phyloP scores from a whole-genome alignment of 2,797 vertebrate genomes.

The Myotis myotis region DNA sequence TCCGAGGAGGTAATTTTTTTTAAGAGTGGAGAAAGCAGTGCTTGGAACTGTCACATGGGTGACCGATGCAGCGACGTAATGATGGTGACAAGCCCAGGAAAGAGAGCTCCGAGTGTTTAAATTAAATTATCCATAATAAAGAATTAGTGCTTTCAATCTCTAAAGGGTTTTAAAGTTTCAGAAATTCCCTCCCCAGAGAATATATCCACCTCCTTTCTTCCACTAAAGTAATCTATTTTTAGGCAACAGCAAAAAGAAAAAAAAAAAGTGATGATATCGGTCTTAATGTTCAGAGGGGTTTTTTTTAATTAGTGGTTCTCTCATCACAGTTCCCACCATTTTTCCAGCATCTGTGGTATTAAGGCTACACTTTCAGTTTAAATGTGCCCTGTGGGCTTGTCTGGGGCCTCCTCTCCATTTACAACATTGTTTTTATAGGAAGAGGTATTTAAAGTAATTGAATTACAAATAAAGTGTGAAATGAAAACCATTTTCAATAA shows the following conservation, averaged over 20 bases:
- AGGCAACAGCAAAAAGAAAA: not conserved
- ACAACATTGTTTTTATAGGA: not conserved
- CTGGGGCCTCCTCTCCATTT: not conserved
- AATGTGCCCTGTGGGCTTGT: not conserved
- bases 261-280: not conserved
- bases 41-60: not conserved
- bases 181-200: not conserved
- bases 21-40: not conserved
- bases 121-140: not conserved
- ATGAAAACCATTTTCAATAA: not conserved
- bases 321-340: not conserved
- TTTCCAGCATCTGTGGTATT: not conserved
- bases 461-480: slow-evolving; percentile 26
- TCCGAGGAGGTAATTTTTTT: not conserved
- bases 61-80: not conserved
- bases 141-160: not conserved
- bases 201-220: not conserved
- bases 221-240: not conserved
- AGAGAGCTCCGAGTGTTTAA: not conserved
- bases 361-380: not conserved
- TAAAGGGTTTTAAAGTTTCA: not conserved
- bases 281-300: not conserved
- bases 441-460: slow-evolving; percentile 8
- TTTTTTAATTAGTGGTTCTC: not conserved
- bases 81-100: rapidly evolving